Percentiles rank a stretch among this genome's conserved stretches.
Conservation (phyloP, 2,113 vertebrate genomes). For the Rhegmatorhina hoffmannsi region DNA sequence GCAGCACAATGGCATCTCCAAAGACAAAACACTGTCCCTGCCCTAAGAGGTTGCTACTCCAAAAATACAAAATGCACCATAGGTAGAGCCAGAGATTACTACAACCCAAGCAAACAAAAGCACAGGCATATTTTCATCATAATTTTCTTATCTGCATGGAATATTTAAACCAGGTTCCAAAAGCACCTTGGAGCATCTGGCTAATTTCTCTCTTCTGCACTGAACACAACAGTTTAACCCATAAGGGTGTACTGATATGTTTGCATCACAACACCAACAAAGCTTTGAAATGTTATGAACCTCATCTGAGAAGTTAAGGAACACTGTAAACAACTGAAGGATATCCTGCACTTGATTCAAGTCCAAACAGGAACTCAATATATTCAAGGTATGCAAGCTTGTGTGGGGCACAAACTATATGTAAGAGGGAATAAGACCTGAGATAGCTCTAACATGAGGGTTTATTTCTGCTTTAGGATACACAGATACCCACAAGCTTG, state of each 20-base stretch:
- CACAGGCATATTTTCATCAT: neutral
- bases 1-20: neutral
- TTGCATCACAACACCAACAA: neutral
- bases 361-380: neutral
- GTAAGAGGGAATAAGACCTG: neutral
- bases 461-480: neutral
- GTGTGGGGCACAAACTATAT: neutral
- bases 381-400: neutral
- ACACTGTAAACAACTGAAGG: neutral
- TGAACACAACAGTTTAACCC: neutral
- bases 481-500: neutral
- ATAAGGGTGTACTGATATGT: neutral
- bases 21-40: neutral
- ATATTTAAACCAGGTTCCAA: neutral
- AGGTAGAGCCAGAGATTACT: neutral
- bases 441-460: neutral
- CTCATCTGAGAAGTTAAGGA: neutral
- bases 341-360: accelerated
- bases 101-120: neutral
- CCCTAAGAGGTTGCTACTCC: neutral
- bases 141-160: neutral
- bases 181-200: neutral
- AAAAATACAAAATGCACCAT: neutral
- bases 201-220: neutral
- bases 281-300: neutral